Evolutionary conservation across 2,113 vertebrate genomes (phyloP).

Genomic region (Tympanuchus pallidicinctus): DNA sequence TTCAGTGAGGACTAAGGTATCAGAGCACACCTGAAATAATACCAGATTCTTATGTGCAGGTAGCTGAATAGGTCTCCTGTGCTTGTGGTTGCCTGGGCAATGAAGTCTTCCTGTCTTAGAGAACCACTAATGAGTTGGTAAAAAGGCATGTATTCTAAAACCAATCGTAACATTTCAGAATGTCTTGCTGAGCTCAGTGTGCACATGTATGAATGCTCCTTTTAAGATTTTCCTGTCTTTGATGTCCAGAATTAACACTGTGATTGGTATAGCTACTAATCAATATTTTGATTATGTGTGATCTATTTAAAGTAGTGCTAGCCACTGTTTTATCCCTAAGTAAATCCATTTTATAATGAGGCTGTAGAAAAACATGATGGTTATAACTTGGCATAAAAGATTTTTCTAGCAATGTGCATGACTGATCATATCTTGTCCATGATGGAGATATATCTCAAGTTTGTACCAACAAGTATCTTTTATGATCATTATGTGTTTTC

Average conservation of each 20-base stretch:
- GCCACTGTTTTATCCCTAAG: neutral
- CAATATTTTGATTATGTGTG: neutral
- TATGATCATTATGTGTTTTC: neutral
- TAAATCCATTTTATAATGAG: neutral
- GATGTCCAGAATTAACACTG: neutral
- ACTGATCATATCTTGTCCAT: neutral
- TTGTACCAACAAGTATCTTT: neutral
- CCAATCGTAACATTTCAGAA: neutral
- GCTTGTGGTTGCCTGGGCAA: neutral
- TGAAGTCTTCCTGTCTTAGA: neutral
- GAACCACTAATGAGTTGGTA: neutral
- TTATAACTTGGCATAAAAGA: neutral
- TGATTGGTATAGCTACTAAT: neutral
- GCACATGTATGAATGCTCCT: neutral
- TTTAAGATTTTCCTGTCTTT: neutral
- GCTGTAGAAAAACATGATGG: neutral
- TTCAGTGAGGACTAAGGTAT: neutral
- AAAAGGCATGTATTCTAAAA: neutral
- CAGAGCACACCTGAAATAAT: neutral
- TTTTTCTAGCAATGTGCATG: neutral
- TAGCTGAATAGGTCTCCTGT: neutral
- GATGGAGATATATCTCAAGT: neutral
- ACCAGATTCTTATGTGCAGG: neutral
- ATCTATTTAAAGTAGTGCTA: neutral
- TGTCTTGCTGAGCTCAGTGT: neutral